Evolutionary conservation across 1,140 invertebrate genomes (phyloP), one percentile per base, ranked within the genome.

Genomic region (Nomia melanderi): DNA sequence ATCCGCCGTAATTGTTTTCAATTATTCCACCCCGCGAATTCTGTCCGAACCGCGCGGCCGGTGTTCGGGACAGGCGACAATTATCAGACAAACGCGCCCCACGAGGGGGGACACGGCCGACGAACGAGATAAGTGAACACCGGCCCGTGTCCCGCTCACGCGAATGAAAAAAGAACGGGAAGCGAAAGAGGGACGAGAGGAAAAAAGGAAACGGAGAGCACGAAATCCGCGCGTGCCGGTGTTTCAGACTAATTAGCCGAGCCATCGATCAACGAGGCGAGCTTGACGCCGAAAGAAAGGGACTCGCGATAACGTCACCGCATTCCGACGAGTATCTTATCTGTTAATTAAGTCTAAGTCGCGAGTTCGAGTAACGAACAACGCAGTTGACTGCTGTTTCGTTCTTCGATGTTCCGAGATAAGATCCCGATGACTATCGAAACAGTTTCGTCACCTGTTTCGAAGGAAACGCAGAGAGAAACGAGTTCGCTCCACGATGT

Each of bases 201-300:
- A n/a, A 20, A 3, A 11, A 9, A 64, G 14, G 59, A 53, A 47
- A 54, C 72, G 39, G 14, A 17, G n/a, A 25, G 63, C 44, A 63
- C 57, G 29, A 33, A 44, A 56, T 41, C 27, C 72, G 1, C 62
- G 17, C 25, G 25, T 23, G 53, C 27, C 47, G 27, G 23, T 67
- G 44, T 67, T 75, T 75, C n/a, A n/a, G 8, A n/a, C 53, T 75
- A 75, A 75, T 75, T 75, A 75, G 41, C 29, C 53, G 29, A 27
- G n/a, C 7, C 72, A 47, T 75, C 41, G 54, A 57, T 75, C 53
- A 75, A 11, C 23, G 20, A 27, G 27, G n/a, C 29, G 25, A 36
- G n/a, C 44, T 63, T 29, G 23, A 74, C 44, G 8, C 9, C 11
- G 27, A 66, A 33, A 57, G 29, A 75, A 57, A 57, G 2, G 27